Conservation (phyloP, 2,113 vertebrate genomes). For the Hypocryptadius cinnamomeus region DNA sequence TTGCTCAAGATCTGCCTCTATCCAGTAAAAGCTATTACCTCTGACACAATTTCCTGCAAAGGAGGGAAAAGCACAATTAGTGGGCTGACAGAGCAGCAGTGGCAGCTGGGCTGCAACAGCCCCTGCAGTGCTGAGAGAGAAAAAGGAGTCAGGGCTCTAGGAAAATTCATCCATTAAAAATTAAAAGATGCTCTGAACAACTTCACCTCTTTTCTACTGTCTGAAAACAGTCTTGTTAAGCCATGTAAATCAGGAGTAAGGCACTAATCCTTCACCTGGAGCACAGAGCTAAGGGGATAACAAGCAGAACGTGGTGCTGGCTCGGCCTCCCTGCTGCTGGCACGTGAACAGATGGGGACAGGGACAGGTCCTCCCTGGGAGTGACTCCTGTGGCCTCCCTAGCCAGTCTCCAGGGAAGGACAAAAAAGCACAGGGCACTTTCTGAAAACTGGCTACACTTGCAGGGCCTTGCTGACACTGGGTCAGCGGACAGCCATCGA, state of each 20-base stretch:
- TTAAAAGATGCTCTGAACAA: not conserved
- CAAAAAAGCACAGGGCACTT: not conserved
- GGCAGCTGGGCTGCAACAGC: not conserved
- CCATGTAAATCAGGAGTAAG: not conserved
- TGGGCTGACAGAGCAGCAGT: not conserved
- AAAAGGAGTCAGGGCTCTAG: not conserved
- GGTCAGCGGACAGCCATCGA: not conserved
- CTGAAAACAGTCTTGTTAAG: not conserved
- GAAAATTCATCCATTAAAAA: not conserved
- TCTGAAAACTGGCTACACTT: not conserved
- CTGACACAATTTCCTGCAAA: slow-evolving; percentile 51
- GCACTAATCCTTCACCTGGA: not conserved
- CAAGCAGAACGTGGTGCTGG: not conserved
- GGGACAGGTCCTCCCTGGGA: not conserved
- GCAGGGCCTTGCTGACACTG: not conserved
- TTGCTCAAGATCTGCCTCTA: slow-evolving; percentile 40
- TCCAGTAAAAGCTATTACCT: slow-evolving; percentile 45
- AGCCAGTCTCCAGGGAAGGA: not conserved
- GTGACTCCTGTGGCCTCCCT: not conserved
- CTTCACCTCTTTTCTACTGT: not conserved
- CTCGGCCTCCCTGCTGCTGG: not conserved
- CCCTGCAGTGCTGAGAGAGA: not conserved
- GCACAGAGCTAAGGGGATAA: not conserved
- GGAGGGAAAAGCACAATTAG: not conserved
- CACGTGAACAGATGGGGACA: not conserved